Evolutionary conservation across 2,888 invertebrate species (phyloP).

Genomic region (Sinohyriopsis cumingii): DNA sequence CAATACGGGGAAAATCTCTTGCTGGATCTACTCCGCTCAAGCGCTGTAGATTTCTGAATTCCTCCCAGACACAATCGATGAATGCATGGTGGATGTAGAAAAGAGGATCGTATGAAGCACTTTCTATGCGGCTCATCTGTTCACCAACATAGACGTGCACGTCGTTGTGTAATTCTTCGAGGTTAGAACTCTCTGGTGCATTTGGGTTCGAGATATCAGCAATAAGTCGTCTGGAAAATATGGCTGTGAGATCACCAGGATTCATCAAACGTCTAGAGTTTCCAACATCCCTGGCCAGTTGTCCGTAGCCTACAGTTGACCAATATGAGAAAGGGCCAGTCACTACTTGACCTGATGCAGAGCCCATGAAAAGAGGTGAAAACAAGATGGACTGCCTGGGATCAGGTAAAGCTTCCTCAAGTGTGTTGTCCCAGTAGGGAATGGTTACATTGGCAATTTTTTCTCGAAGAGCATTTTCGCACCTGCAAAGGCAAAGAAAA

Average conservation of each 20-base stretch:
- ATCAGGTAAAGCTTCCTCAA: slow-evolving; percentile 50
- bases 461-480: slow-evolving; percentile 57
- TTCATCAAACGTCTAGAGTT: slow-evolving; percentile 44
- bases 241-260: slow-evolving; percentile 29
- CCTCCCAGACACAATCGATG: slow-evolving; percentile 60
- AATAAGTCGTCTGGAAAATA: slow-evolving; percentile 38
- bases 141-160: slow-evolving; percentile 59
- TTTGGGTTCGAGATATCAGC: slow-evolving; percentile 48
- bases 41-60: slow-evolving; percentile 51
- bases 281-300: slow-evolving; percentile 47
- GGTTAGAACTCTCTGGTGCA: slow-evolving; percentile 42
- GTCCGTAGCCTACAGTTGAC: slow-evolving; percentile 46
- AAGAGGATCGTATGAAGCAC: slow-evolving; percentile 55
- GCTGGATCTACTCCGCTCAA: slow-evolving; percentile 44
- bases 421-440: slow-evolving; percentile 61
- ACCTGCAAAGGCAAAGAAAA: slow-evolving; percentile 32
- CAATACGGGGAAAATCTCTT: slow-evolving; percentile 49
- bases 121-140: slow-evolving; percentile 55
- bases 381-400: slow-evolving; percentile 53
- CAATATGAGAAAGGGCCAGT: slow-evolving; percentile 58
- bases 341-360: slow-evolving; percentile 46
- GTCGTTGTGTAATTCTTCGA: slow-evolving; percentile 57
- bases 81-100: slow-evolving; percentile 60
- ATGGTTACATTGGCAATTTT: slow-evolving; percentile 54
- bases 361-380: slow-evolving; percentile 53